A percentile compares a stretch with the other conserved stretches of the same genome.
Evolutionary conservation across 2,888 invertebrate species (phyloP).

Genomic region (Deilephila porcellus): DNA sequence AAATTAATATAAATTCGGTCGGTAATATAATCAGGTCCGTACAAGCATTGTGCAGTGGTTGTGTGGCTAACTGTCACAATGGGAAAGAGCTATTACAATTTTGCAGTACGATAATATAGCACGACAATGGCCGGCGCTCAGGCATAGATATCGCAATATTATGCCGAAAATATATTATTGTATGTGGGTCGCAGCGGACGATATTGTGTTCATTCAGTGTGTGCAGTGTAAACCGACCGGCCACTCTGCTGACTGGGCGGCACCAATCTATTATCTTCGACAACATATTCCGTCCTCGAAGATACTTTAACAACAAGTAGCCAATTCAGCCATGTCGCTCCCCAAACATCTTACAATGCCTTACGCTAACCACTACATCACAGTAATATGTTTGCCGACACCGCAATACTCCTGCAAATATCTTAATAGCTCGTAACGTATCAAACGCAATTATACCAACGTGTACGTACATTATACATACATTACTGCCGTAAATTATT

Average conservation of each 20-base stretch:
- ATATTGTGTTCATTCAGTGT: conserved; percentile 41
- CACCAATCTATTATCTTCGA: conserved; percentile 27
- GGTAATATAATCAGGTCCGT: conserved; percentile 5
- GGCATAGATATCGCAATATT: conserved; percentile 20
- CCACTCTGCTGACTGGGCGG: conserved; percentile 42
- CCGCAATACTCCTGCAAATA: conserved; percentile 8
- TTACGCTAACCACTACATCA: conserved; percentile 20
- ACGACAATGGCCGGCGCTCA: conserved; percentile 7
- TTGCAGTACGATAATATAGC: conserved; percentile 20
- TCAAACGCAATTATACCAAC: neutral
- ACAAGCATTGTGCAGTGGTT: neutral
- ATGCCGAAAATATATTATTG: conserved; percentile 39
- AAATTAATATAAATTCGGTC: neutral
- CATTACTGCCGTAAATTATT: neutral
- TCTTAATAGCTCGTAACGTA: neutral
- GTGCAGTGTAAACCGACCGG: conserved; percentile 39
- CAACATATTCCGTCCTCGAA: conserved; percentile 24
- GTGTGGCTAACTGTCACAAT: conserved; percentile 15
- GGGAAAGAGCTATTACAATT: conserved; percentile 25
- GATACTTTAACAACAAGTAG: conserved; percentile 26
- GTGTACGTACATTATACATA: neutral
- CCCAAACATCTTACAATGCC: conserved; percentile 23
- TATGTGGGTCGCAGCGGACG: conserved; percentile 34
- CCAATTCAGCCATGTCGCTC: conserved; percentile 18
- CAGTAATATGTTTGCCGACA: conserved; percentile 13